Base-by-base conservation (phyloP, 2,113 vertebrate genomes). In the Ariopsis seemanni region DNA sequence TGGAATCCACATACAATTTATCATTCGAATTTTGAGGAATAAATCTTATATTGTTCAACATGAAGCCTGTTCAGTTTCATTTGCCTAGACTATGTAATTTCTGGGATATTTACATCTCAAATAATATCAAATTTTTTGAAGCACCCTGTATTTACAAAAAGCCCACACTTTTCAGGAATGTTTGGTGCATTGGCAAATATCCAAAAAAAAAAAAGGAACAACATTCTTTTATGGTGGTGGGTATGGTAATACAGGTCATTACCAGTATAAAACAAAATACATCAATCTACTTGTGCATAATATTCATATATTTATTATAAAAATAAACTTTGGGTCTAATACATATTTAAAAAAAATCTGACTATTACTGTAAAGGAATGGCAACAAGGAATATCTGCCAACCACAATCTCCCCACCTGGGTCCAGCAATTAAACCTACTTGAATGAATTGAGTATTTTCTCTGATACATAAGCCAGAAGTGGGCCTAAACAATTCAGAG, bases 291-390 rank as follows among this genome's bases (percentile, higher is more conserved):
- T 50, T n/a, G 27, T 65, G 53, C 7, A 87, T 63, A 85, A 63
- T 58, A 82, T 85, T 42, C 20, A 82, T 52, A 67, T 84, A 78
- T 87, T 71, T 81, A 69, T 78, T 89, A 87, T 20, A 89, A 90
- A 90, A 90, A 88, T 86, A 86, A 86, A 55, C 79, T 20, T 89
- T 85, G 57, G 52, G 27, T 87, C 34, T 85, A 85, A 57, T 18
- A 48, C 67, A 80, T 48, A 84, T 74, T 63, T 20, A 67, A 12
- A 27, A 79, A 48, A 52, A 5, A 67, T 63, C 10, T n/a, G 30
- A 53, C 6, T 86, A 71, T 34, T 22, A 53, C 10, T 20, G 0
- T 17, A 69, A 34, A 58, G 34, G 27, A 14, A 50, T 72, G 42
- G 18, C 5, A 48, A 22, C 7, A 48, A 7, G 71, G 15, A 50